These are phyloP conservation scores for Melinopterus prodromus DNA, from an alignment of 2,888 invertebrate genomes.

Conservation along the genomic window DNA sequence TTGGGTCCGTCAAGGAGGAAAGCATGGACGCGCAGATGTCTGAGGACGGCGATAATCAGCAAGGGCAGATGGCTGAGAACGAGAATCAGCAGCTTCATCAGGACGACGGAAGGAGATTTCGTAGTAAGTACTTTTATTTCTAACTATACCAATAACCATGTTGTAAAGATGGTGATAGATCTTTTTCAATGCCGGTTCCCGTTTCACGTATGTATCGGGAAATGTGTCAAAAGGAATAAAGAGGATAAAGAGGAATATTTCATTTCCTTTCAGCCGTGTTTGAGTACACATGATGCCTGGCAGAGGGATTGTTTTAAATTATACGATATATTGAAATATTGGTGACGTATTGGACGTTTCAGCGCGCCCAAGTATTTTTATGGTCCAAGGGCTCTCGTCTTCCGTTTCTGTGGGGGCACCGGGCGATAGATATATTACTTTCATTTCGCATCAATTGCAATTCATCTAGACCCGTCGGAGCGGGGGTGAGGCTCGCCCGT, in stretches of 20 bases:
- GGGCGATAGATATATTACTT: constrained; percentile 59
- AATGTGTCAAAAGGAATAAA: constrained; percentile 20
- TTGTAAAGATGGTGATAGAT: not conserved
- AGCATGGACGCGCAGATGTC: constrained; percentile 67
- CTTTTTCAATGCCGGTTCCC: not conserved
- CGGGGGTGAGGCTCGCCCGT: constrained; percentile 34
- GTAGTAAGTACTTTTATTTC: constrained; percentile 63
- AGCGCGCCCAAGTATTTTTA: constrained; percentile 56
- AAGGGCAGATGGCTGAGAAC: constrained; percentile 55
- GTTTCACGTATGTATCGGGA: not conserved
- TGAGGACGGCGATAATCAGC: constrained; percentile 64
- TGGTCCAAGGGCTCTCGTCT: constrained; percentile 55
- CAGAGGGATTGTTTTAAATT: constrained; percentile 27
- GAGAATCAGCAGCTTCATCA: constrained; percentile 53
- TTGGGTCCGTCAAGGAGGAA: constrained; percentile 61
- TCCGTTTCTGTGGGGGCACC: not conserved
- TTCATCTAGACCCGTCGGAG: constrained; percentile 48
- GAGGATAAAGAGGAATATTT: constrained; percentile 23
- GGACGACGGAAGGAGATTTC: constrained; percentile 64
- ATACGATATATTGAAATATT: constrained; percentile 23
- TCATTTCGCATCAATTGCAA: constrained; percentile 61
- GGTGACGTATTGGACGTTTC: constrained; percentile 43
- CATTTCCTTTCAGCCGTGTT: constrained; percentile 11
- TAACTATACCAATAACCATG: too few relatives aligned
- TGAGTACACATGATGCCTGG: constrained; percentile 8